Base-by-base conservation (phyloP, 1,140 invertebrate genomes). In the Rhynchophorus ferrugineus region DNA sequence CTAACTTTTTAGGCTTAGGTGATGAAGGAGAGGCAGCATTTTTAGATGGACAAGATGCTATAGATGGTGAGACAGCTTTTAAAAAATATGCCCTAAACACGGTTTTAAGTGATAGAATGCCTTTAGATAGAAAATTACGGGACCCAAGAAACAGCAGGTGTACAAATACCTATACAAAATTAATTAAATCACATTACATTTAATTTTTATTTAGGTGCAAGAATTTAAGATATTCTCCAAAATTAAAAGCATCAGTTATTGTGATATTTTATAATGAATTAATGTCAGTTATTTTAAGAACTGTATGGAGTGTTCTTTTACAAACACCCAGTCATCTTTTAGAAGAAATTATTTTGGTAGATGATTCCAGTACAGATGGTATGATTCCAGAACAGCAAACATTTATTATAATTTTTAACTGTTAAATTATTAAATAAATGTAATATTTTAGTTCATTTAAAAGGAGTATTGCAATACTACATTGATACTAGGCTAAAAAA, bases 191-290 rank as follows among this genome's bases (percentile, higher is more conserved):
- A 2, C 11, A 20, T 18, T 20, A 14, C 44, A 43, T 11, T 44
- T 33, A 20, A 52, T 58, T 55, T 63, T 49, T 67, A 66, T 70
- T 38, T 54, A 81, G 78, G 49, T 84, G 81, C 62, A 71, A 71
- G 58, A 56, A 63, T 14, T 63, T 80, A 16, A 60, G 54, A 7
- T 84, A 83, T 59, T 69, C 74, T 64, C 64, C 71, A 9, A 71
- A 69, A 51, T 63, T 83, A n/a, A 78, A 78, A 20, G 71, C 78
- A 3, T 79, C 75, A 56, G 80, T 95, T 9, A 77, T 95, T 22
- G 82, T 95, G 38, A 89, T 93, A 59, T 95, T 91, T 73, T 89
- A 84, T 64, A 91, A 95, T 69, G 92, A 95, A 73, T 84, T 90
- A 2, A 86, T 85, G 69, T 87, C 88, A 3, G 83, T 89, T 18